phyloP scores from a whole-genome alignment of 2,113 vertebrate species.

The Eidolon helvum region DNA sequence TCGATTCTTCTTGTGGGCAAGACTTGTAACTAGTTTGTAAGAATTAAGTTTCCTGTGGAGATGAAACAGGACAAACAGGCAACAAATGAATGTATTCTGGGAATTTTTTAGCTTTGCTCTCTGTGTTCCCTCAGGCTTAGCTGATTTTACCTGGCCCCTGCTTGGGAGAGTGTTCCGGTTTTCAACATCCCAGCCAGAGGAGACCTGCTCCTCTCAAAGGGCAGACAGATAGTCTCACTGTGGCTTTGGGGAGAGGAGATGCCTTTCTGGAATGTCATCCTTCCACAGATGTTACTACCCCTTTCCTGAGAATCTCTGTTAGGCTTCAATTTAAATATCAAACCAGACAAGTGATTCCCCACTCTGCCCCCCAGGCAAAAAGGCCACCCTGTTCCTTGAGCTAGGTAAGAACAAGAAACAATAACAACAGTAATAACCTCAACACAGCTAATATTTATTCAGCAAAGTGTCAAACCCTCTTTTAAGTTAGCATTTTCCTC shows the following conservation, averaged over 20 bases:
- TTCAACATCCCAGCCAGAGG: not conserved
- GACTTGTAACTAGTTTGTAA: slow-evolving; percentile 29
- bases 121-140: too few relatives aligned
- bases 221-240: not conserved
- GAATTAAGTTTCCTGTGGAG: slow-evolving; percentile 25
- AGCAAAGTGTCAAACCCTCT: not conserved
- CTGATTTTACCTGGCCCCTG: not conserved
- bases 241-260: not conserved
- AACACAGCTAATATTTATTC: not conserved
- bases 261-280: not conserved
- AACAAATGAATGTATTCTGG: not conserved
- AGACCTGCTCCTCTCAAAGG: not conserved
- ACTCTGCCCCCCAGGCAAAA: not conserved
- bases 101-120: not conserved
- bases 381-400: not conserved
- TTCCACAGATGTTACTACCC: not conserved
- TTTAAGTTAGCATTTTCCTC: not conserved
- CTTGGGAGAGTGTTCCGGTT: not conserved
- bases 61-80: not conserved
- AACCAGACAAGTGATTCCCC: not conserved
- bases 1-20: not conserved
- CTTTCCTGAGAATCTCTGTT: not conserved
- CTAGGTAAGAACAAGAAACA: not conserved
- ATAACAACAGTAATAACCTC: not conserved
- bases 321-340: not conserved